phyloP scores from a whole-genome alignment of 2,888 invertebrate genomes.

The Hirtodrosophila histrioides region DNA sequence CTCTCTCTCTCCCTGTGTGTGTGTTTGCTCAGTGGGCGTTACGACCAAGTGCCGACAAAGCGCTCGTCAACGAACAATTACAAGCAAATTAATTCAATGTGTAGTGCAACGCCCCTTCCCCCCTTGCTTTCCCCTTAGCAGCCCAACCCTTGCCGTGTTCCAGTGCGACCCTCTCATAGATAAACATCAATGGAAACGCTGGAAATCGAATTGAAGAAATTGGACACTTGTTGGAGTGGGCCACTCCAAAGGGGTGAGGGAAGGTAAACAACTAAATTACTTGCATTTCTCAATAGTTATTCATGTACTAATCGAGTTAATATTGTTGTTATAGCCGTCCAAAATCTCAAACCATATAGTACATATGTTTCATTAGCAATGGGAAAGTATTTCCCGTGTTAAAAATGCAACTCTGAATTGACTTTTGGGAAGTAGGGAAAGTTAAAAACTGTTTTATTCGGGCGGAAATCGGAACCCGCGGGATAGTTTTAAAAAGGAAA shows the following conservation, averaged over 20 bases:
- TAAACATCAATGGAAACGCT: slow-evolving; percentile 43
- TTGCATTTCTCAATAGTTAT: slow-evolving; percentile 21
- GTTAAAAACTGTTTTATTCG: too few species aligned
- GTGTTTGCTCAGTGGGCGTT: slow-evolving; percentile 50
- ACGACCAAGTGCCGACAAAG: slow-evolving; percentile 68
- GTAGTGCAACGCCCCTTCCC: slow-evolving; percentile 10
- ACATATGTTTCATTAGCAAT: too few species aligned
- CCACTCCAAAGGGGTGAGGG: not conserved
- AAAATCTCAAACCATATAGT: too few species aligned
- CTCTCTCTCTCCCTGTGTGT: not conserved
- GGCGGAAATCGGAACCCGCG: too few species aligned
- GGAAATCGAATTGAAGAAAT: slow-evolving; percentile 38
- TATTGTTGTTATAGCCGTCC: too few species aligned
- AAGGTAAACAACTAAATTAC: slow-evolving; percentile 21
- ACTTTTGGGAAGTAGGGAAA: too few species aligned
- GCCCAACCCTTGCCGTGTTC: not conserved
- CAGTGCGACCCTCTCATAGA: slow-evolving; percentile 29
- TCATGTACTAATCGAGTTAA: not conserved
- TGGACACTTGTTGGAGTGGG: slow-evolving; percentile 45
- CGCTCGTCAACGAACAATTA: slow-evolving; percentile 78
- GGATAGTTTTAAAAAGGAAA: too few species aligned
- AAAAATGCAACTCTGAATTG: too few species aligned
- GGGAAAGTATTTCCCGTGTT: too few species aligned
- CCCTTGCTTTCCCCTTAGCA: not conserved
- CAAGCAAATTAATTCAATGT: slow-evolving; percentile 75